Conservation (phyloP, 2,797 vertebrate species). For the Rhynchotus rufescens region DNA sequence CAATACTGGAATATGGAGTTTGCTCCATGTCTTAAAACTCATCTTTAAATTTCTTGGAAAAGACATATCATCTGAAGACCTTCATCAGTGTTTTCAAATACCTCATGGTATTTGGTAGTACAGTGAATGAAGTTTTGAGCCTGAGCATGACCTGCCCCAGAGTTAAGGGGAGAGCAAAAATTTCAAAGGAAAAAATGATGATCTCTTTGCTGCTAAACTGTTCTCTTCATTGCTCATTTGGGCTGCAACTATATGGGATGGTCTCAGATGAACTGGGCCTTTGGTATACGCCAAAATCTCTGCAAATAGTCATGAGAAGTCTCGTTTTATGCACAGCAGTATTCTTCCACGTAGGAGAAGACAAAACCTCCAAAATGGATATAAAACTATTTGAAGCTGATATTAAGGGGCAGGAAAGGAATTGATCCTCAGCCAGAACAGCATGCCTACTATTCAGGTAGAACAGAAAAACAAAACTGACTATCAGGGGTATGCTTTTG, state of each 20-base stretch:
- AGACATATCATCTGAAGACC: neutral
- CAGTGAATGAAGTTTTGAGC: neutral
- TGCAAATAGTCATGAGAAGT: neutral
- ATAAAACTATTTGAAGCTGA: neutral
- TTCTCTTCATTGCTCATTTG: neutral
- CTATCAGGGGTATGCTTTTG: neutral
- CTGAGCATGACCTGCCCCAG: neutral
- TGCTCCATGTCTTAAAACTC: neutral
- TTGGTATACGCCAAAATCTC: neutral
- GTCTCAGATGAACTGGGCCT: neutral
- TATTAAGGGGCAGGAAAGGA: neutral
- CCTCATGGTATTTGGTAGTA: neutral
- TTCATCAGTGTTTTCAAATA: neutral
- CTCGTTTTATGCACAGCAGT: neutral
- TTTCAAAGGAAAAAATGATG: neutral
- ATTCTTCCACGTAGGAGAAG: neutral
- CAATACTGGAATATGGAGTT: neutral
- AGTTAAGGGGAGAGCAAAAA: neutral
- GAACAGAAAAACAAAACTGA: neutral
- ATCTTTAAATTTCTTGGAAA: neutral
- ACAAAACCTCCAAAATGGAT: neutral
- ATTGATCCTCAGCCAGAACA: neutral
- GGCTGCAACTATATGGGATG: neutral
- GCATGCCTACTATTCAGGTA: neutral
- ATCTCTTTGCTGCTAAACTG: neutral